Conservation (phyloP, 2,113 vertebrate genomes). For the Zosterops japonicus region DNA sequence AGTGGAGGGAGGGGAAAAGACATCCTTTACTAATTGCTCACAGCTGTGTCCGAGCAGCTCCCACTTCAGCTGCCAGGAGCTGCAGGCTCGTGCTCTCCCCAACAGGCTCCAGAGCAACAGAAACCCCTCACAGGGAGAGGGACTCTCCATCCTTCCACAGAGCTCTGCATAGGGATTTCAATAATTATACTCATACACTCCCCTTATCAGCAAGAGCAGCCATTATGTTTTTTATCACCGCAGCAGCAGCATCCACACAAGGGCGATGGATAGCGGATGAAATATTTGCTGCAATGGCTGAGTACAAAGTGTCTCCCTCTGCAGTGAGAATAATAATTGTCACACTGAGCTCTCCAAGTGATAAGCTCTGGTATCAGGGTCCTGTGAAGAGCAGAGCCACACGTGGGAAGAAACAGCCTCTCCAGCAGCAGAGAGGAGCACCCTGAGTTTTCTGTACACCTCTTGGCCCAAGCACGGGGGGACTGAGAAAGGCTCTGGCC, state of each 20-base stretch:
- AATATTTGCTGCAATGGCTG: neutral
- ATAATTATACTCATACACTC: constrained; percentile 9
- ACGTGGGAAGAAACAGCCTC: neutral
- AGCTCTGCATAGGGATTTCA: neutral
- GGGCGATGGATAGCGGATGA: constrained; percentile 22
- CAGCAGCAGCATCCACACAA: neutral
- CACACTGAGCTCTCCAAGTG: neutral
- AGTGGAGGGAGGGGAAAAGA: neutral
- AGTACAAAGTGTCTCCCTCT: neutral
- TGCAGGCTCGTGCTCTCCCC: neutral
- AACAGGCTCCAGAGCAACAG: neutral
- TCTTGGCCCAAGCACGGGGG: accelerated
- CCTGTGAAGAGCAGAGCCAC: neutral
- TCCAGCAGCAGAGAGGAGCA: neutral
- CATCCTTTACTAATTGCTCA: constrained; percentile 51
- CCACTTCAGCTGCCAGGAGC: constrained; percentile 46
- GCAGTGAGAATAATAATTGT: neutral
- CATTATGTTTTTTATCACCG: constrained; percentile 26
- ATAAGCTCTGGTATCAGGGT: neutral
- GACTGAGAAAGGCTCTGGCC: neutral
- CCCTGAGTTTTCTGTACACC: neutral
- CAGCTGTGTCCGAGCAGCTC: constrained; percentile 54
- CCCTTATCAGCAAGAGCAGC: constrained; percentile 43
- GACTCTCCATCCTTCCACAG: neutral
- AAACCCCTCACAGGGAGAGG: neutral